Base-by-base conservation (phyloP, 92 coral and sea anemone genomes). In the Desmophyllum pertusum region DNA sequence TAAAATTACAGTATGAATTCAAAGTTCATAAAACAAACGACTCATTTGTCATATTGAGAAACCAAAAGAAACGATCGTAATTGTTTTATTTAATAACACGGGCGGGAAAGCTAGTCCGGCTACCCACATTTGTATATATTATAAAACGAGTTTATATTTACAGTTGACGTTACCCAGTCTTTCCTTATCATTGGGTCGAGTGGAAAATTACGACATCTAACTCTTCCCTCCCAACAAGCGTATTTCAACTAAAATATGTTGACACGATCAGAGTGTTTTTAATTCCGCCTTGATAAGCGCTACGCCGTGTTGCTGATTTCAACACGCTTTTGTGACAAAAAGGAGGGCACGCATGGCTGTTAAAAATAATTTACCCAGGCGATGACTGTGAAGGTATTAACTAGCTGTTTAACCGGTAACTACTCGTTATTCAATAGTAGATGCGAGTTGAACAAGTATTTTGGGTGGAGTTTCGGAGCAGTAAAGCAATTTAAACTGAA, bases 191-290 rank as follows among this genome's bases (percentile, higher is more conserved):
- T 80, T 80, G 84, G 84, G 62, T 50, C 39, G 43, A 50, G 76
- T 27, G 57, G 19, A 38, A 7, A 29, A 66, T 80, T 80, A 80
- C 84, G 76, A 76, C 84, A 80, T 69, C 76, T 46, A 21, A 31
- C 48, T 48, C 23, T 29, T 29, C 74, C 4, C 37, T 29, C 74
- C 4, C 37, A 70, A 66, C 61, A 38, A 67, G 84, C 84, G 76
- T 52, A 69, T 69, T 80, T 69, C 84, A 80, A 80, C 39, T 42
- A 45, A 68, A 67, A 21, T 42, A 30, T 63, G 42, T 46, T 30
- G 67, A 69, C 39, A 50, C 10, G 29, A n/a, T 33, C 53, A 37
- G 39, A 43, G 10, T n/a, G 73, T 42, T 61, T 15, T 30, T 21
- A 38, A 5, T 41, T 29, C n/a, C 57, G n/a, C n/a, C n/a, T n/a